Evolutionary conservation across 1,140 invertebrate species (phyloP).

Genomic region (Anadara kagoshimensis): DNA sequence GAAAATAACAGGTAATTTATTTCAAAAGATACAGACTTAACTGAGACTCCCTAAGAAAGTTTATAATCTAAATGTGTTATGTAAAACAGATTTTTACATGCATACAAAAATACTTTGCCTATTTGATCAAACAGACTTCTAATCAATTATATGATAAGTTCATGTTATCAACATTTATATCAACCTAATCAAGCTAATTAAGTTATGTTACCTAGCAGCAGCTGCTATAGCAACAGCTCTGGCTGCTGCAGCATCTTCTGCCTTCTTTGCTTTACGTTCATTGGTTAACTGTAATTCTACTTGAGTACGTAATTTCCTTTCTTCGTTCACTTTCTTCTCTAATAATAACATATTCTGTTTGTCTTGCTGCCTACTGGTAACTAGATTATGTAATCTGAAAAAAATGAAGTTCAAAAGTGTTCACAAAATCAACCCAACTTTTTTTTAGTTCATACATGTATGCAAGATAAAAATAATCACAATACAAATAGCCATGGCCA

Average conservation of each 20-base stretch:
- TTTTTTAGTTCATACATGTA: no score
- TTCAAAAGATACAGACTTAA: not conserved
- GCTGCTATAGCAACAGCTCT: constrained; percentile 72
- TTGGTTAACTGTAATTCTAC: constrained; percentile 85
- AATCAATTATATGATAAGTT: not conserved
- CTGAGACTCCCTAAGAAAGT: no score
- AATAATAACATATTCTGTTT: constrained; percentile 84
- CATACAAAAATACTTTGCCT: no score
- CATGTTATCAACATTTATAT: no score
- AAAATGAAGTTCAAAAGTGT: constrained; percentile 15
- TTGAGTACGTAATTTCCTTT: constrained; percentile 83
- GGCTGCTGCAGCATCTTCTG: constrained; percentile 79
- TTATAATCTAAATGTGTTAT: no score
- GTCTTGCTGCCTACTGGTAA: constrained; percentile 84
- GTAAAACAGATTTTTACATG: no score
- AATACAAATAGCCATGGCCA: no score
- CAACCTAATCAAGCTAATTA: not conserved
- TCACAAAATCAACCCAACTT: no score
- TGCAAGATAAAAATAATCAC: no score
- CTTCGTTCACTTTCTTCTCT: constrained; percentile 89
- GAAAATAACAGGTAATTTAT: not conserved
- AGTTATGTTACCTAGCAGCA: constrained; percentile 64
- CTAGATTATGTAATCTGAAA: constrained; percentile 82
- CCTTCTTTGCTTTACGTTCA: constrained; percentile 83
- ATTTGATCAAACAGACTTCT: no score